phyloP scores from a whole-genome alignment of 1,140 invertebrate genomes.

The Rhyacophila brunnea region DNA sequence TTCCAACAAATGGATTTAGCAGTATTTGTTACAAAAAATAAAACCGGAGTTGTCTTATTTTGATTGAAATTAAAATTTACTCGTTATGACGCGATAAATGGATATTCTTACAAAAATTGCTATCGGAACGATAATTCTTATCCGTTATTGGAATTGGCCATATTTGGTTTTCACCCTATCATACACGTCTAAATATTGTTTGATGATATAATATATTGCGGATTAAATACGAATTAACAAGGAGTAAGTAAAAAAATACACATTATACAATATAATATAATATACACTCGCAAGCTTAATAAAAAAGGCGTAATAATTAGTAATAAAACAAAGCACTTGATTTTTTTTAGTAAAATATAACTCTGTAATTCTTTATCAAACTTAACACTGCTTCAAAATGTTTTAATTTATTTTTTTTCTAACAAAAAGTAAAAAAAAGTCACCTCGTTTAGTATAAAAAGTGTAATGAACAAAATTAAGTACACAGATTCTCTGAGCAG shows the following conservation, averaged over 20 bases:
- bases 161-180: neutral
- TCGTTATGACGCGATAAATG: no score
- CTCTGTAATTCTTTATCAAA: slow-evolving; percentile 3
- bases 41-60: no score
- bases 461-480: no score
- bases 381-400: neutral
- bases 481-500: no score
- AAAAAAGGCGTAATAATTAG: slow-evolving; percentile 1
- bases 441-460: no score
- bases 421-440: neutral
- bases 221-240: slow-evolving; percentile 2
- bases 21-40: no score
- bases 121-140: no score
- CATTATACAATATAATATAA: neutral
- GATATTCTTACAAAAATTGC: no score
- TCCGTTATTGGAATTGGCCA: no score
- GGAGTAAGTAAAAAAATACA: neutral
- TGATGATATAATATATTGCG: neutral
- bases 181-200: neutral
- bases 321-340: neutral
- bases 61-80: no score
- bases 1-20: no score
- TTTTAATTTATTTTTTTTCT: neutral
- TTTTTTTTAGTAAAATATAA: slow-evolving; percentile 5
- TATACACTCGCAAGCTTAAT: neutral